Evolutionary conservation across 2,113 vertebrate species (phyloP).

Genomic region (Gasterosteus aculeatus): DNA sequence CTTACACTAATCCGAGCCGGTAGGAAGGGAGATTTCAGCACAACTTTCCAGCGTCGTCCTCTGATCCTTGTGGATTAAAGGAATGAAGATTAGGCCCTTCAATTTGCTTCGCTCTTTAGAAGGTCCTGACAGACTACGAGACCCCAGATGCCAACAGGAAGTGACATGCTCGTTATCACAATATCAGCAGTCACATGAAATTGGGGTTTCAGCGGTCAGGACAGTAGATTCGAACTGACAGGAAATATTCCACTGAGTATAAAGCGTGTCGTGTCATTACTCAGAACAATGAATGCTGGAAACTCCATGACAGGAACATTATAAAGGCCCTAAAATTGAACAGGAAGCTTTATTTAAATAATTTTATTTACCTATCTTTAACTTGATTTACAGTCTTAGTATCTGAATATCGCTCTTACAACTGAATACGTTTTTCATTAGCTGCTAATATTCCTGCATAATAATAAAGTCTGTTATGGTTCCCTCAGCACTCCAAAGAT

Average conservation of each 20-base stretch:
- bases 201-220: constrained; percentile 38
- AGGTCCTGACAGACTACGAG: constrained; percentile 43
- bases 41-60: not conserved
- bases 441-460: not conserved
- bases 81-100: constrained; percentile 22
- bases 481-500: not conserved
- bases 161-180: constrained; percentile 62
- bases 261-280: not conserved
- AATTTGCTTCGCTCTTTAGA: constrained; percentile 28
- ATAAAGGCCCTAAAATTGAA: not conserved
- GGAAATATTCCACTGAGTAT: not conserved
- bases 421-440: not conserved
- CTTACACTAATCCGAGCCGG: constrained; percentile 24
- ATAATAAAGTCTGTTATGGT: not conserved
- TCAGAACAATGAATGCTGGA: not conserved
- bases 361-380: not conserved
- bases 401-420: not conserved
- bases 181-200: constrained; percentile 56
- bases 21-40: constrained; percentile 7
- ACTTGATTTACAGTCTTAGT: not conserved
- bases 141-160: constrained; percentile 54
- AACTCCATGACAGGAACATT: not conserved
- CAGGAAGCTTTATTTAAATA: constrained; percentile 2
- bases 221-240: constrained; percentile 33
- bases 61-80: constrained; percentile 23